Conservation (phyloP, 2,797 vertebrate genomes). For the Trematomus bernacchii region DNA sequence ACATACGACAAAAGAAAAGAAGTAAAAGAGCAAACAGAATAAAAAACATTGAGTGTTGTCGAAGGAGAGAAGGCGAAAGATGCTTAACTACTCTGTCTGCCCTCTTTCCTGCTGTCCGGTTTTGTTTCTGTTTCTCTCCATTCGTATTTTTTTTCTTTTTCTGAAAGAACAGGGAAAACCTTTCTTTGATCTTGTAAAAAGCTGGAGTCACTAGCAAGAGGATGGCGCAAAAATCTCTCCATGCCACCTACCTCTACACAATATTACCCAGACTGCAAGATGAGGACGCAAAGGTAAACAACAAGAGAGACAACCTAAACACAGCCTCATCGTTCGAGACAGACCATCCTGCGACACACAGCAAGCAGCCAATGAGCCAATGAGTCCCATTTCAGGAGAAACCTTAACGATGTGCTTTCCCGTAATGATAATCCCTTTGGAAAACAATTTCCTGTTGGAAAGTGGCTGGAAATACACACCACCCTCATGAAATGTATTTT, state of each 20-base stretch:
- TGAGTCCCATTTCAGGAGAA: constrained; percentile 3
- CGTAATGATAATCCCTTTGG: constrained; percentile 20
- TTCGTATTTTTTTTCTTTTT: constrained; percentile 45
- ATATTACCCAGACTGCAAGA: constrained; percentile 27
- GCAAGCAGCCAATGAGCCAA: background rate
- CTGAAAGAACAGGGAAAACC: constrained; percentile 23
- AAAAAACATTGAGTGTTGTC: background rate
- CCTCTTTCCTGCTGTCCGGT: constrained; percentile 56
- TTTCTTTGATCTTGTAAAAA: constrained; percentile 50
- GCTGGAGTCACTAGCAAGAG: constrained; percentile 25
- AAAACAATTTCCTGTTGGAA: constrained; percentile 2
- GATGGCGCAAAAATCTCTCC: constrained; percentile 42
- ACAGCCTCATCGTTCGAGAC: constrained; percentile 32
- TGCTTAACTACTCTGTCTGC: constrained; percentile 48
- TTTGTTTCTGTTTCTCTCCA: constrained; percentile 41
- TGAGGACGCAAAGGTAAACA: constrained; percentile 50
- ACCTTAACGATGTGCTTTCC: constrained; percentile 20
- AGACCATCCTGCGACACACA: constrained; percentile 23
- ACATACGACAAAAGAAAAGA: constrained; percentile 31
- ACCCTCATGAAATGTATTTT: constrained; percentile 22
- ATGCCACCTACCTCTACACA: constrained; percentile 24
- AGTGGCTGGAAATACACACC: constrained; percentile 33
- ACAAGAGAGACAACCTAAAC: constrained; percentile 51
- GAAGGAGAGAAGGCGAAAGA: constrained; percentile 22
- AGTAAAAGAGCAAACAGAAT: constrained; percentile 1